Evolutionary conservation across 2,113 vertebrate species (phyloP), one percentile per base, ranked within the genome.

Genomic region (Coreoperca whiteheadi): DNA sequence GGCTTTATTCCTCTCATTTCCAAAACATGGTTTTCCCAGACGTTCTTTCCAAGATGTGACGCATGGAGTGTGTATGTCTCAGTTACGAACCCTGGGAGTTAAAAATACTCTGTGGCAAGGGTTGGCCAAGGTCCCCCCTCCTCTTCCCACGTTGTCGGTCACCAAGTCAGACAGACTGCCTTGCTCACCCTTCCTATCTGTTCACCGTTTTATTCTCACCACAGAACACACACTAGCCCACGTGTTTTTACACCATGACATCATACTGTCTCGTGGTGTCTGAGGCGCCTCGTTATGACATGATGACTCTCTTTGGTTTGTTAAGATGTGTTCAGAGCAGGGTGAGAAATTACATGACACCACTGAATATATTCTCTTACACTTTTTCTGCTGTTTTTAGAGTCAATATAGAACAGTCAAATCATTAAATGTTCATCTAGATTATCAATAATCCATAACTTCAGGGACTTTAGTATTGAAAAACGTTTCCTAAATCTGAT

Each of bases 31-130:
- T 90, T 91, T 92, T 93, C 94, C 90, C 94, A 93, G 89, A 93
- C 94, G 93, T 94, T 94, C 91, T 89, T 94, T 93, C 87, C 90
- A 8, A 82, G 79, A 87, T 59, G 81, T 94, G 93, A 96, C 88
- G 93, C 94, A 94, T 85, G 84, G 59, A 68, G 75, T 64, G 68
- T 79, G 85, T 70, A 72, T 67, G 83, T 87, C 84, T 90, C 43
- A 32, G 83, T 54, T 90, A 61, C 23, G 0, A 81, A 80, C 79
- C 51, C 28, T 21, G 75, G 69, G 53, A 85, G 81, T 88, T 92
- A 93, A 94, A 94, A 94, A 94, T 94, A 94, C 57, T 81, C 68
- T 81, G 74, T 41, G 82, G 79, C 0, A 20, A 83, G 68, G 86
- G 87, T 87, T 87, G 87, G 59, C 85, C 77, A 71, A 89, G 82